Conservation (phyloP, 2,888 invertebrate genomes). For the Nomada goodeniana region DNA sequence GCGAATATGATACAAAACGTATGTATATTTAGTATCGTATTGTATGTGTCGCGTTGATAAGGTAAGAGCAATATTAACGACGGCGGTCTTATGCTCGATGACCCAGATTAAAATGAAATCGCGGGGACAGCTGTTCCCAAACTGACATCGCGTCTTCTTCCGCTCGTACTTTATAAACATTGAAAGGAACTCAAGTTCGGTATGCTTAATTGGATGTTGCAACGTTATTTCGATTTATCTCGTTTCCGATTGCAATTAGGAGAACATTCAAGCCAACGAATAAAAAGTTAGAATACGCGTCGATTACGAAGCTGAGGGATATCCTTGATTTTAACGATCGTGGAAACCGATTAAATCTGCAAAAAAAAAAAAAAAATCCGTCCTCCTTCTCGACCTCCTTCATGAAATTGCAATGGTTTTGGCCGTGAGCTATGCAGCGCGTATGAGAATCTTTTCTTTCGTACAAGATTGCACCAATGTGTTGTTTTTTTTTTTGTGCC, state of each 20-base stretch:
- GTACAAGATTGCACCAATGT: neutral
- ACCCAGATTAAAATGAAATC: conserved; percentile 50
- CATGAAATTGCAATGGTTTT: neutral
- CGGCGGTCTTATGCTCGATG: conserved; percentile 25
- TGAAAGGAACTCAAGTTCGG: neutral
- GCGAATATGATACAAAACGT: too few relatives aligned
- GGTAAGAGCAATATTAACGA: conserved; percentile 43
- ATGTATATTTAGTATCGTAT: too few relatives aligned
- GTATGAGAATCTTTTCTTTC: too few relatives aligned
- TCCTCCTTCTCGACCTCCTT: neutral
- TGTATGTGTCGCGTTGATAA: conserved; percentile 25
- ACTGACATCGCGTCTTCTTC: neutral
- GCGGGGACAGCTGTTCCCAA: conserved; percentile 36
- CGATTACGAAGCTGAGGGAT: neutral
- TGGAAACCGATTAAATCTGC: neutral
- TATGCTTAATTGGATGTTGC: neutral
- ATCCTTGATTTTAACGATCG: conserved; percentile 11
- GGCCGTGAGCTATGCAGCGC: neutral
- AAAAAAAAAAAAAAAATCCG: too few relatives aligned
- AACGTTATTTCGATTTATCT: conserved; percentile 5
- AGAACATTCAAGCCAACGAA: neutral
- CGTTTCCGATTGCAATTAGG: conserved; percentile 4
- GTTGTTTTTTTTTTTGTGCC: neutral
- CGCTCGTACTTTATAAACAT: neutral
- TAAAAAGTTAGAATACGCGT: neutral